These are phyloP conservation scores for Neopelma chrysocephalum DNA, from an alignment of 2,797 vertebrate species.

Conservation along the genomic window DNA sequence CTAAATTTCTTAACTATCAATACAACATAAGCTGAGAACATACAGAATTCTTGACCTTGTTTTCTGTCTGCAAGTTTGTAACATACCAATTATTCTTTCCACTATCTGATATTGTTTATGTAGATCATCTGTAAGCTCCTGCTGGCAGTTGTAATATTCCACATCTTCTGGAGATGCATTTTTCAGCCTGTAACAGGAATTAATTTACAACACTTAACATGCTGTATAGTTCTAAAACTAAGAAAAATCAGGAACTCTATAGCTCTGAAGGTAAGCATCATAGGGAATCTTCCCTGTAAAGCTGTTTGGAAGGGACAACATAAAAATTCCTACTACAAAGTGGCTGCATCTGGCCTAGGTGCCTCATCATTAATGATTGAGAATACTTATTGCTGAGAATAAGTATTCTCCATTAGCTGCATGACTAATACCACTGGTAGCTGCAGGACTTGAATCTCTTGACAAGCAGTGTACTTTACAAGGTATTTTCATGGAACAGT, in stretches of 20 bases:
- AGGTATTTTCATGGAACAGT: not conserved
- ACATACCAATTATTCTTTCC: slow-evolving; percentile 94
- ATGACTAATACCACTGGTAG: not conserved
- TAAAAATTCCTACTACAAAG: not conserved
- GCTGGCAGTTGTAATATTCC: slow-evolving; percentile 97
- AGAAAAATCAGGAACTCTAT: not conserved
- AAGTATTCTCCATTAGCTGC: not conserved
- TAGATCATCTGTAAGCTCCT: slow-evolving; percentile 95
- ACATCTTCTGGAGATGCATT: slow-evolving; percentile 95
- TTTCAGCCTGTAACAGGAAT: slow-evolving; percentile 86
- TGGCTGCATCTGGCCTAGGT: not conserved
- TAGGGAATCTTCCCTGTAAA: not conserved
- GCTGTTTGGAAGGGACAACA: not conserved
- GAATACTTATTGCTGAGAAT: not conserved
- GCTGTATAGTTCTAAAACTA: not conserved
- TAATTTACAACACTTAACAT: not conserved
- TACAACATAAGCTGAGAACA: not conserved
- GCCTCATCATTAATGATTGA: not conserved
- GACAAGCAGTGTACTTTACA: not conserved
- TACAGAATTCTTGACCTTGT: not conserved
- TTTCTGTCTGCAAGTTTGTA: not conserved
- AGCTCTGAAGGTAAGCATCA: not conserved
- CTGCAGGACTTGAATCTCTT: not conserved
- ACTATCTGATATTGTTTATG: slow-evolving; percentile 98
- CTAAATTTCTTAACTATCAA: not conserved